Evolutionary conservation across 2,113 vertebrate genomes (phyloP).

Genomic region (Labeo catla): DNA sequence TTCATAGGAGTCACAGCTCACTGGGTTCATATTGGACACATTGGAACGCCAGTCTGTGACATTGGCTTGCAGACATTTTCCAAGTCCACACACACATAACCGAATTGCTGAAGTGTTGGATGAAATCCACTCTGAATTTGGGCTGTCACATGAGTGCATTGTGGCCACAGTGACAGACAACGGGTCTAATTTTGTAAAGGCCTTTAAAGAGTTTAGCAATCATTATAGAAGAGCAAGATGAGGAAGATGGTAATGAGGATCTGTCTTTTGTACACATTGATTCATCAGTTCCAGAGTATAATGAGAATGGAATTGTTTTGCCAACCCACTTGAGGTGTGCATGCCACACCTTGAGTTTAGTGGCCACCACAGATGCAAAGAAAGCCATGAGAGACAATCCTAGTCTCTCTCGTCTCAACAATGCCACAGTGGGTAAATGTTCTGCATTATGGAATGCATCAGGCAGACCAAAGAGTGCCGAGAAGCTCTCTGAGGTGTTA

Average conservation of each 20-base stretch:
- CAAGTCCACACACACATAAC: slow-evolving; percentile 42
- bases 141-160: slow-evolving; percentile 28
- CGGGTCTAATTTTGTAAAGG: neutral
- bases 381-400: no score
- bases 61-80: slow-evolving; percentile 41
- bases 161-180: neutral
- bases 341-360: no score
- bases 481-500: no score
- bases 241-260: slow-evolving; percentile 1
- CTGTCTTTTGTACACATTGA: neutral
- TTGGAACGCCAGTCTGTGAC: slow-evolving; percentile 16
- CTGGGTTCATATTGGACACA: slow-evolving; percentile 31
- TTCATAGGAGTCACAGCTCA: neutral
- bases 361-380: no score
- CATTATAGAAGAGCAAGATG: neutral
- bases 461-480: no score
- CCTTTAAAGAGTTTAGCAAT: slow-evolving; percentile 6
- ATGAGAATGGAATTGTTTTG: no score
- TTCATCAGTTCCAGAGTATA: slow-evolving; percentile 29
- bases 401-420: no score
- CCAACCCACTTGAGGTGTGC: no score
- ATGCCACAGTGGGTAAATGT: no score
- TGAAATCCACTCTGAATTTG: slow-evolving; percentile 38
- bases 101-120: slow-evolving; percentile 41
- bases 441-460: no score